phyloP scores from a whole-genome alignment of 2,113 vertebrate genomes.

The Crotalus viridis region DNA sequence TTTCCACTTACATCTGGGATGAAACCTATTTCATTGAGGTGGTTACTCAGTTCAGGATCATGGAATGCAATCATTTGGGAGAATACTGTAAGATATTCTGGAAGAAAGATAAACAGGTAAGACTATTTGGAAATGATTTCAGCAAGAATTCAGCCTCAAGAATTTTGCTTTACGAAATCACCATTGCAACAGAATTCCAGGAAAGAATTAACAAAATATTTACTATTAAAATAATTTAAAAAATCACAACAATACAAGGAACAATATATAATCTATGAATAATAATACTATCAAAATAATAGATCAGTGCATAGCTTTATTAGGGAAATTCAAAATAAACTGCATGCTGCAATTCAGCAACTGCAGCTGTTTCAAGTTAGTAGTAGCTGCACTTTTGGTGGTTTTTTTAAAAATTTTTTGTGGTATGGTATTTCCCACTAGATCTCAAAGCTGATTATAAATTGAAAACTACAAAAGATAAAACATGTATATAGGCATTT shows the following conservation, averaged over 20 bases:
- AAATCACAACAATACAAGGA: neutral
- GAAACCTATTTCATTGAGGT: constrained; percentile 98
- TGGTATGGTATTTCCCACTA: neutral
- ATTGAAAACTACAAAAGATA: neutral
- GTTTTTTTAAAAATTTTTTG: neutral
- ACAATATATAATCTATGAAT: neutral
- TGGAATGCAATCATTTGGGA: constrained; percentile 99
- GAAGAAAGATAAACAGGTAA: constrained; percentile 36
- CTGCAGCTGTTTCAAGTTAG: neutral
- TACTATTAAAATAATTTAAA: neutral
- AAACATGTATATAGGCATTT: neutral
- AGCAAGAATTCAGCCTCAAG: neutral
- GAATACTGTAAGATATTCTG: constrained; percentile 97
- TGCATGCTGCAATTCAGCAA: neutral
- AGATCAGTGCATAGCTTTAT: neutral
- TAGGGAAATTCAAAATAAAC: neutral
- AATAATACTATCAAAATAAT: neutral
- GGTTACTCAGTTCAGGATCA: constrained; percentile 96
- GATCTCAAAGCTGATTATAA: neutral
- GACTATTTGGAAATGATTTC: neutral
- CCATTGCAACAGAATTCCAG: neutral
- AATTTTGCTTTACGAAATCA: neutral
- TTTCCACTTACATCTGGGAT: constrained; percentile 94
- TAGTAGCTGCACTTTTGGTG: neutral
- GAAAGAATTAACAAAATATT: neutral